Base-by-base conservation (phyloP, 23 tunicate species). In the Trididemnum nubilum region DNA sequence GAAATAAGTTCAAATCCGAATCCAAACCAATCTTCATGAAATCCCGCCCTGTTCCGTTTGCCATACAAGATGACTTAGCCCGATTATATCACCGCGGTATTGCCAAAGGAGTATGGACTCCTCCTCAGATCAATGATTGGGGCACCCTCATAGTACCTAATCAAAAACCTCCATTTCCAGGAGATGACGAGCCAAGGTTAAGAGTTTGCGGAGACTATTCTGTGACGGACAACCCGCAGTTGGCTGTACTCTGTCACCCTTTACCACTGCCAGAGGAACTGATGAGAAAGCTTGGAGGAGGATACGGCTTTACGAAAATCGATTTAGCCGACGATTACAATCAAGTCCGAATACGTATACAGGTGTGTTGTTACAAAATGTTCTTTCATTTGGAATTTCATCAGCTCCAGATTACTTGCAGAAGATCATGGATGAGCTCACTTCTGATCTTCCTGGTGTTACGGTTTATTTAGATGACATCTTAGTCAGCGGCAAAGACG, bases 401-500 rank as follows among this genome's bases (percentile, higher is more conserved):
- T 81, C 85, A 1, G 85, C 85, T 4, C 81, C 67, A 5, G 81
- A 36, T 4, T 31, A 77, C 36, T 77, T 77, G 27, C 81, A 77
- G 67, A 52, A 77, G 24, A 77, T 77, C 39, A 77, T 77, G 38
- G 37, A 77, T 36, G 67, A 57, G 22, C 12, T 51, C 2, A 54
- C 81, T 19, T 15, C 2, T 19, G 80, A 51, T 34, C 60, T 83
- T 1, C 80, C 49, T 54, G 80, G 80, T 5, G 80, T 83, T 22
- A 35, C 87, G 22, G 87, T 83, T 15, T 83, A 83, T 33, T 34
- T 72, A 32, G 80, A 83, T 57, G 80, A 83, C 37, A 52, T 83
- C 23, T 36, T 83, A 51, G 87, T 54, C 32, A 83, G 87, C 27
- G 80, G 87, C 1, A 36, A 35, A 2, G 23, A 61, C 4, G 70